Percentiles rank a stretch among this genome's conserved stretches.
Evolutionary conservation across 2,888 invertebrate species (phyloP).

Genomic region (Oscheius sp.): DNA sequence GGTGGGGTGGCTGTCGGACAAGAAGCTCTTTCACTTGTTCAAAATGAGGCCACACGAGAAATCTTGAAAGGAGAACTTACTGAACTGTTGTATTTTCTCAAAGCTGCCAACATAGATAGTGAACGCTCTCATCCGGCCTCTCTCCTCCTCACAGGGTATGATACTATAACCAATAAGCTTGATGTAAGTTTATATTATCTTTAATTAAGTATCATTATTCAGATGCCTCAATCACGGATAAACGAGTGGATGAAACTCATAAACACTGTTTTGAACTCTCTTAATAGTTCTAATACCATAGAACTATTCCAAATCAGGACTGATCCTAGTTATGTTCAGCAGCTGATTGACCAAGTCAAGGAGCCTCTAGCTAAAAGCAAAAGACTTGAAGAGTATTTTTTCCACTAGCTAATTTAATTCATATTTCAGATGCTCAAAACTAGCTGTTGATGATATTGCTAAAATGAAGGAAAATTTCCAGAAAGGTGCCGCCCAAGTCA

Average conservation of each 20-base stretch:
- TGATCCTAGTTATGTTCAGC: constrained; percentile 15
- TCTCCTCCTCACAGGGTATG: neutral
- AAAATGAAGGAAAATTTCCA: neutral
- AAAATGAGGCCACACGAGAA: constrained; percentile 2
- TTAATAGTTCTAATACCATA: neutral
- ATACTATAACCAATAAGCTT: no score
- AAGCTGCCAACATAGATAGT: neutral
- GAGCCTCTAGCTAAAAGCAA: constrained; percentile 8
- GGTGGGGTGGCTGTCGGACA: constrained; percentile 21
- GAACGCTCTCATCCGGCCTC: constrained; percentile 6
- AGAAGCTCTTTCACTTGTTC: constrained; percentile 8
- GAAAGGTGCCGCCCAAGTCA: neutral
- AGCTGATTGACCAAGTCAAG: constrained; percentile 8
- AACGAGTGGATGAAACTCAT: neutral
- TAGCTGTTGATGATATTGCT: neutral
- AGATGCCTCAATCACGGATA: neutral
- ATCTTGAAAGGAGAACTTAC: neutral
- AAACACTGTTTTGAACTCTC: neutral
- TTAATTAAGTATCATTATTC: neutral
- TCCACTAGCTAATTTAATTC: no score
- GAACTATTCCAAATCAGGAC: constrained; percentile 15
- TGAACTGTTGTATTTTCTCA: neutral
- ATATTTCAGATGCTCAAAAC: constrained; percentile 7
- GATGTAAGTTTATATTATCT: neutral
- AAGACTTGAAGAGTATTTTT: neutral